These are phyloP conservation scores for Leptatherina wallacei DNA, from an alignment of 2,797 vertebrate genomes.

Conservation along the genomic window DNA sequence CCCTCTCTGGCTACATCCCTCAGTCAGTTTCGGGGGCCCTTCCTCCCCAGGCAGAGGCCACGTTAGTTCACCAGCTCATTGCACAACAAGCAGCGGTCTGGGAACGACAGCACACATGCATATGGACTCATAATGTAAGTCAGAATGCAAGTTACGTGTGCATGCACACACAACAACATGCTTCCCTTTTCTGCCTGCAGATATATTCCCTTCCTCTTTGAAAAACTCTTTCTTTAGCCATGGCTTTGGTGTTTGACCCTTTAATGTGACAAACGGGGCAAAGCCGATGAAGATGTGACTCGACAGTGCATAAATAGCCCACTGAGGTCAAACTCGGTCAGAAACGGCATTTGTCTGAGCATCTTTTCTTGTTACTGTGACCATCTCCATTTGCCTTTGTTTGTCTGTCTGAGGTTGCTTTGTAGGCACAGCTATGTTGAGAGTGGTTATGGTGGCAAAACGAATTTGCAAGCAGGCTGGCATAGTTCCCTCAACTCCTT, in stretches of 20 bases:
- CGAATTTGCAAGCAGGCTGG: slow-evolving; percentile 43
- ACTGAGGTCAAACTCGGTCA: slow-evolving; percentile 53
- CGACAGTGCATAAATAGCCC: slow-evolving; percentile 49
- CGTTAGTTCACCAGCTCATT: slow-evolving; percentile 65
- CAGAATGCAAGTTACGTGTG: slow-evolving; percentile 8
- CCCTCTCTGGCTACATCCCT: slow-evolving; percentile 45
- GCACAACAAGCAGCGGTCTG: slow-evolving; percentile 57
- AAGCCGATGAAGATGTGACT: slow-evolving; percentile 36
- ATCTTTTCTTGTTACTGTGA: slow-evolving; percentile 24
- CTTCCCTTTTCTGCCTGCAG: slow-evolving; percentile 44
- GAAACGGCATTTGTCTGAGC: slow-evolving; percentile 22
- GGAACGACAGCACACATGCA: slow-evolving; percentile 16
- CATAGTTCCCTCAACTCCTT: slow-evolving; percentile 6
- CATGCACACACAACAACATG: slow-evolving; percentile 11
- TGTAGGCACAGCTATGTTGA: slow-evolving; percentile 53
- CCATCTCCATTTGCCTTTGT: slow-evolving; percentile 27
- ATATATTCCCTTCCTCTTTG: slow-evolving; percentile 50
- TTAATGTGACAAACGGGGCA: slow-evolving; percentile 51
- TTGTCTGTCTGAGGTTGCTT: slow-evolving; percentile 52
- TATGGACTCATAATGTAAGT: slow-evolving; percentile 1
- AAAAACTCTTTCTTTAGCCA: slow-evolving; percentile 61
- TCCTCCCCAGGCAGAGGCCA: slow-evolving; percentile 46
- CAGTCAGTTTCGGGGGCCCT: slow-evolving; percentile 45
- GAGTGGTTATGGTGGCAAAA: slow-evolving; percentile 45
- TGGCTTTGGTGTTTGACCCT: slow-evolving; percentile 51